These are phyloP conservation scores for Spialia ferax DNA, from an alignment of 2,888 invertebrate species.

Conservation along the genomic window DNA sequence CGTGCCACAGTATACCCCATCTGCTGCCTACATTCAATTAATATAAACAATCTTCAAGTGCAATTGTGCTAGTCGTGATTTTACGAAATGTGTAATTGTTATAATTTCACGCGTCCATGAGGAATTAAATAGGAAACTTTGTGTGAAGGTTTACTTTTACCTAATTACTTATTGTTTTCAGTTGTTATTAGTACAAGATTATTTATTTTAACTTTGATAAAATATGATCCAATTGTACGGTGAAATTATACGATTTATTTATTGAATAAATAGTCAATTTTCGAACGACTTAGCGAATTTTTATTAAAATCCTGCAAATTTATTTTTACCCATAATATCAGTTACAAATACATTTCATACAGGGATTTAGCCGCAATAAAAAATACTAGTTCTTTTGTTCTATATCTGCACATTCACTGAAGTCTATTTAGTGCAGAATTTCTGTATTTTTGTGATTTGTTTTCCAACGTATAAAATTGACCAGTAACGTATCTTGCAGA, in stretches of 20 bases:
- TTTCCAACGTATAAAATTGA: neutral
- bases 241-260: constrained; percentile 24
- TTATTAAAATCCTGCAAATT: neutral
- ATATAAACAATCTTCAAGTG: constrained; percentile 46
- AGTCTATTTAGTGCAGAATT: too few relatives aligned
- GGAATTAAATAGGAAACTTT: neutral
- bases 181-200: neutral
- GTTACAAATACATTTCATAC: too few relatives aligned
- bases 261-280: constrained; percentile 26
- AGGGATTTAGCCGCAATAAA: too few relatives aligned
- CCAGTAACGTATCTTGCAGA: neutral
- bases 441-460: too few relatives aligned
- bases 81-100: neutral
- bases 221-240: neutral
- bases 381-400: too few relatives aligned
- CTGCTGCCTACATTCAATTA: constrained; percentile 68
- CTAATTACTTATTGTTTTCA: neutral
- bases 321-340: neutral
- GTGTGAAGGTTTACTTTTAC: neutral
- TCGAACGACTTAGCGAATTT: constrained; percentile 7
- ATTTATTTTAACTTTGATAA: neutral
- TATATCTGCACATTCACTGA: too few relatives aligned
- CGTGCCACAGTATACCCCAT: constrained; percentile 65
- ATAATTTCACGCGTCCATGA: neutral
- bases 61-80: constrained; percentile 21